phyloP scores from a whole-genome alignment of 2,888 invertebrate genomes.

The Odontomyia ornata region DNA sequence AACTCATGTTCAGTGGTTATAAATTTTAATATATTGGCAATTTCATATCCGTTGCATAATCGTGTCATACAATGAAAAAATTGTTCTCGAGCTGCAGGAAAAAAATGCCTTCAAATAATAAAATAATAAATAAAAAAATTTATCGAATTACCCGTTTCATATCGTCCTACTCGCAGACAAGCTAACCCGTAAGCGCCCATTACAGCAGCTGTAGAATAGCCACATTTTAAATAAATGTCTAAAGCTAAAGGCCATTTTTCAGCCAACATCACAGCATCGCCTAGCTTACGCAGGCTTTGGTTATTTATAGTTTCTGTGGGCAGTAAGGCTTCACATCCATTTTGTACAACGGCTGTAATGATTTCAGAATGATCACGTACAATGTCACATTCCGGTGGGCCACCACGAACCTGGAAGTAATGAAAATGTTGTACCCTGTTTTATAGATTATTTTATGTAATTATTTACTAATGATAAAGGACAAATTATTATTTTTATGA shows the following conservation, averaged over 20 bases:
- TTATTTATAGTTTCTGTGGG: constrained; percentile 59
- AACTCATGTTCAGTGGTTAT: constrained; percentile 48
- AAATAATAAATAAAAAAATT: not conserved
- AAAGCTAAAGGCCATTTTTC: constrained; percentile 86
- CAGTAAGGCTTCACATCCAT: constrained; percentile 65
- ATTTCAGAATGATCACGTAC: constrained; percentile 72
- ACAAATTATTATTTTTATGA: too few species aligned
- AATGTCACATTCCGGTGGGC: constrained; percentile 69
- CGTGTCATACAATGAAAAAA: constrained; percentile 61
- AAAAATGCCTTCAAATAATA: not conserved
- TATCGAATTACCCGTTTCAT: constrained; percentile 80
- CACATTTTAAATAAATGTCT: constrained; percentile 88
- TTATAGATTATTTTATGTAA: not conserved
- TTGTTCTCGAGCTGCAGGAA: constrained; percentile 59
- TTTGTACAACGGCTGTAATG: constrained; percentile 67
- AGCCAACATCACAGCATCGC: constrained; percentile 78
- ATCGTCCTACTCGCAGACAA: constrained; percentile 81
- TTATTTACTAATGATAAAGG: too few species aligned
- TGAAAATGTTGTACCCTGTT: too few species aligned
- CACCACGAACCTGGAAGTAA: constrained; percentile 60
- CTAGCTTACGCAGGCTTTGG: constrained; percentile 75
- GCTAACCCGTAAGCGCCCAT: constrained; percentile 91
- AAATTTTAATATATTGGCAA: constrained; percentile 55
- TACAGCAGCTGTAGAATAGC: constrained; percentile 79
- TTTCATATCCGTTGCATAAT: constrained; percentile 56